phyloP scores from a whole-genome alignment of 1,140 invertebrate genomes.

The Spodoptera frugiperda region DNA sequence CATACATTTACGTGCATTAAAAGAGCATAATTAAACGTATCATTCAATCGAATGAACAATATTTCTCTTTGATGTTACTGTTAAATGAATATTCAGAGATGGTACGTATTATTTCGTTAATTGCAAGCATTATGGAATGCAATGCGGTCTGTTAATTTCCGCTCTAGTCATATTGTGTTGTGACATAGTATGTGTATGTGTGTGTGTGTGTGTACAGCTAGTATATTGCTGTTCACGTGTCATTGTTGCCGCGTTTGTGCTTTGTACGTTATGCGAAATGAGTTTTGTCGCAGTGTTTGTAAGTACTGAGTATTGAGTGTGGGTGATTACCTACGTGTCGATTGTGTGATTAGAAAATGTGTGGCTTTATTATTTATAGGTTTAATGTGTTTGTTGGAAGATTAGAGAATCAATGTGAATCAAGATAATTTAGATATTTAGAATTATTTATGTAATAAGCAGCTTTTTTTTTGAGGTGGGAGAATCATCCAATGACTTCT shows the following conservation, averaged over 20 bases:
- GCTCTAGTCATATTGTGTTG: constrained; percentile 50
- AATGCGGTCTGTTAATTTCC: constrained; percentile 62
- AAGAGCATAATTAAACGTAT: constrained; percentile 68
- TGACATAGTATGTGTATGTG: constrained; percentile 14
- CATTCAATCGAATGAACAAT: constrained; percentile 67
- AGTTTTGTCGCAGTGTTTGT: constrained; percentile 24
- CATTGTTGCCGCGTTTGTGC: constrained; percentile 25
- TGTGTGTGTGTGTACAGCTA: constrained; percentile 15
- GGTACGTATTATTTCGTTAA: constrained; percentile 71
- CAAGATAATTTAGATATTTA: too few relatives aligned
- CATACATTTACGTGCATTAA: constrained; percentile 14
- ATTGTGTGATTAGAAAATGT: too few relatives aligned
- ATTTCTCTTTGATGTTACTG: constrained; percentile 72
- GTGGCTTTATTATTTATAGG: too few relatives aligned
- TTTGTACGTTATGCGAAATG: constrained; percentile 24
- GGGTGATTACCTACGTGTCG: too few relatives aligned
- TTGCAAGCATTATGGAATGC: constrained; percentile 69
- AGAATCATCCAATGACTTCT: too few relatives aligned
- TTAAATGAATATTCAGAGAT: constrained; percentile 65
- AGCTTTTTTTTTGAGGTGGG: too few relatives aligned
- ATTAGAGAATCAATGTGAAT: too few relatives aligned
- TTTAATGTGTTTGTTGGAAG: too few relatives aligned
- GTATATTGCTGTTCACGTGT: constrained; percentile 2
- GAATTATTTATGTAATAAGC: too few relatives aligned
- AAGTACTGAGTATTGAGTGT: not conserved